These are phyloP conservation scores for Discoglossus pictus DNA, from an alignment of 2,797 vertebrate genomes.

Conservation along the genomic window DNA sequence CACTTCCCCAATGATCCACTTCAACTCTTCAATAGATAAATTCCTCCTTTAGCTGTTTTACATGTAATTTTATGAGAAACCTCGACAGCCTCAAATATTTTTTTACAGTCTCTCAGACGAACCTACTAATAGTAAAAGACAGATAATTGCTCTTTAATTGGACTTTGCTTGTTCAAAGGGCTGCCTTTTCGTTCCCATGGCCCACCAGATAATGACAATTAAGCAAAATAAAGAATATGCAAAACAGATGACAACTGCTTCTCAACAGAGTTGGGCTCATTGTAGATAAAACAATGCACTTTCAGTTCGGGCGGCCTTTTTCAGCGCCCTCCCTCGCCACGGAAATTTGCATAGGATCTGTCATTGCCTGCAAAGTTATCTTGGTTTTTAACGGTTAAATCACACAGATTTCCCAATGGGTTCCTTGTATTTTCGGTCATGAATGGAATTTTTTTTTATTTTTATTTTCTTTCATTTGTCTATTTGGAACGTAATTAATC, in stretches of 20 bases:
- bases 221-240: slow-evolving; percentile 66
- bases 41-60: slow-evolving; percentile 42
- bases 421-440: neutral
- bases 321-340: slow-evolving; percentile 28
- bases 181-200: slow-evolving; percentile 75
- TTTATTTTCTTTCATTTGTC: slow-evolving; percentile 67
- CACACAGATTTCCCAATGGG: slow-evolving; percentile 4
- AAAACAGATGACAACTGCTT: slow-evolving; percentile 58
- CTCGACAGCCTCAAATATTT: slow-evolving; percentile 5
- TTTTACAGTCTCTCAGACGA: slow-evolving; percentile 42
- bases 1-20: neutral
- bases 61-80: slow-evolving; percentile 54
- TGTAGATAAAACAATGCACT: slow-evolving; percentile 74
- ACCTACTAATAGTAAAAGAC: slow-evolving; percentile 46
- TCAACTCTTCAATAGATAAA: slow-evolving; percentile 37
- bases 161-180: slow-evolving; percentile 57
- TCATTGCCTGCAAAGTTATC: slow-evolving; percentile 58
- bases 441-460: slow-evolving; percentile 43
- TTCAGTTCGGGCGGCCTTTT: slow-evolving; percentile 64
- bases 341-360: slow-evolving; percentile 69
- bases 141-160: slow-evolving; percentile 60
- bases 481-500: slow-evolving; percentile 86
- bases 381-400: slow-evolving; percentile 40
- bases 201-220: slow-evolving; percentile 70
- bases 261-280: slow-evolving; percentile 60